These are phyloP conservation scores for Bilobella aurantiaca DNA, from an alignment of 1,140 invertebrate species.

Conservation along the genomic window DNA sequence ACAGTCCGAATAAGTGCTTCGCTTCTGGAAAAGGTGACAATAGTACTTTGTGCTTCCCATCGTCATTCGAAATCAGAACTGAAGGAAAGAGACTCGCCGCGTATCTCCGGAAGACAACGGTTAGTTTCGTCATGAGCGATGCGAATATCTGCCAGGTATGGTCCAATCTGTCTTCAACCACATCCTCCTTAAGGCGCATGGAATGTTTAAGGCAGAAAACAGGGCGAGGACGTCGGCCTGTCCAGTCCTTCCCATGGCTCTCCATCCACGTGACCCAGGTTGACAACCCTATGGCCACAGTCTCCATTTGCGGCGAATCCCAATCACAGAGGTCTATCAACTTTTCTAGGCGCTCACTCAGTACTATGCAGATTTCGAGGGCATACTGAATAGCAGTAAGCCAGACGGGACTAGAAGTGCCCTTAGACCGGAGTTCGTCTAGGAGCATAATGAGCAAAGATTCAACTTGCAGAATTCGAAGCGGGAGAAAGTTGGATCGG, in stretches of 20 bases:
- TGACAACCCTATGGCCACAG: background rate
- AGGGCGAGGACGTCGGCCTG: background rate
- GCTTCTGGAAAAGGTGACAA: constrained; percentile 5
- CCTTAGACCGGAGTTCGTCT: background rate
- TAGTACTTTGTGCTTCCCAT: background rate
- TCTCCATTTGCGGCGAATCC: constrained; percentile 12
- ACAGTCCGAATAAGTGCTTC: background rate
- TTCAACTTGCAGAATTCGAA: background rate
- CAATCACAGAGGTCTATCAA: constrained; percentile 9
- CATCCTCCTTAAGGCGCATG: background rate
- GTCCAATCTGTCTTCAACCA: background rate
- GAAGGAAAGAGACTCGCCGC: background rate
- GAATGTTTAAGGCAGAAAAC: background rate
- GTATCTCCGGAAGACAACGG: background rate
- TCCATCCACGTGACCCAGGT: background rate
- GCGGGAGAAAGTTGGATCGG: background rate
- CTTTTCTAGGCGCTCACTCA: background rate
- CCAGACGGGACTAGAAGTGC: background rate
- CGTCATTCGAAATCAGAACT: background rate
- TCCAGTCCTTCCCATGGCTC: background rate
- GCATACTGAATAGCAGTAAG: background rate
- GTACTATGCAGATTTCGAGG: constrained; percentile 16
- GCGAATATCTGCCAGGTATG: constrained; percentile 14
- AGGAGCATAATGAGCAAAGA: background rate
- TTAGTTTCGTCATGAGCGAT: background rate